Evolutionary conservation across 2,888 invertebrate genomes (phyloP), one percentile per base, ranked within the genome.

Genomic region (Cosmopolites sordidus): DNA sequence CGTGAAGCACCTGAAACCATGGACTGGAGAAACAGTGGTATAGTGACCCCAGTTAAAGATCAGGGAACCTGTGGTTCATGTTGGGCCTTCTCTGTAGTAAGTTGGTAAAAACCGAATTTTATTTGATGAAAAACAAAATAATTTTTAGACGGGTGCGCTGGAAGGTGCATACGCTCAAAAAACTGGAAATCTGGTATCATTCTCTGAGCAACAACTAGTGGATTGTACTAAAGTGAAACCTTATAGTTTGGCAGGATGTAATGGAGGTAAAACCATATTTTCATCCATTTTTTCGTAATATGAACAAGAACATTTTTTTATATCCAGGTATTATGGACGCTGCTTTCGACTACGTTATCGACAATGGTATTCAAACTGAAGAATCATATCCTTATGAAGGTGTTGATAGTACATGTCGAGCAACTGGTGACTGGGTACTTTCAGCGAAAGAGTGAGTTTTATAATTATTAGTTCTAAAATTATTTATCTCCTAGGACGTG

Each of bases 361-460:
- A 54, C n/a, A 5, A 54, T n/a, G 57, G 57, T 12, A 38, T 57
- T 8, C 50, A 54, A 38, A 14, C 27, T 1, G 80, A 63, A 58
- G 63, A 62, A 0, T 69, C 74, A 1, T 83, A 83, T 62, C 81
- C 82, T 6, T 83, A 81, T 58, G 65, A 64, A 59, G 66, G 58
- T 11, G 43, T n/a, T n/a, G 62, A 66, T 38, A 63, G 58, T 9
- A 16, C 11, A 1, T 65, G 66, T 48, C 50, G 56, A 27, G 56
- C 41, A 33, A 45, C 33, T 33, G 33, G 33, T 12, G 33, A 33
- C 3, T 33, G 11, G 2, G 33, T 33, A 4, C n/a, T n/a, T n/a
- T n/a, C n/a, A n/a, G 11, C 33, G 11, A 33, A 33, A 33, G 33
- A 33, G 4, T 33, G 33, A 11, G 33, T 33, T 12, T 9, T 4